Conservation (phyloP, 1,140 invertebrate genomes). For the Antheraea mylitta region DNA sequence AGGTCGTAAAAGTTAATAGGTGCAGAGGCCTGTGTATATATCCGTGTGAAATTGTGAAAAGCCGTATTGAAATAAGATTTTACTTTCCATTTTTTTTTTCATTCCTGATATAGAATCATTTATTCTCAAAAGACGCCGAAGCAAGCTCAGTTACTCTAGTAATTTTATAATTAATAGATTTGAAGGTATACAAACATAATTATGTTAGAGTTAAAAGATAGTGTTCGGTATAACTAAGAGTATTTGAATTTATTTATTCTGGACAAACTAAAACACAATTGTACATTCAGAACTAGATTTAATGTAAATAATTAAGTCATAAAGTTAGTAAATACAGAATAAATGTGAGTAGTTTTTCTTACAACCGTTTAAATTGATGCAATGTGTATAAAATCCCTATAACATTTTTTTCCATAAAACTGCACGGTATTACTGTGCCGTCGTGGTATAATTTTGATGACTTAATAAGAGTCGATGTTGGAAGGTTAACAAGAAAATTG, state of each 20-base stretch:
- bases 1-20: too few relatives aligned
- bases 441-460: constrained; percentile 48
- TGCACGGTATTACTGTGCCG: constrained; percentile 8
- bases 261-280: not conserved
- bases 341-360: not conserved
- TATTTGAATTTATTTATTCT: not conserved
- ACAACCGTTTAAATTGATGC: not conserved
- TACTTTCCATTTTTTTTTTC: too few relatives aligned
- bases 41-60: too few relatives aligned
- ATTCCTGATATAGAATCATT: too few relatives aligned
- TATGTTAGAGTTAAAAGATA: too few relatives aligned
- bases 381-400: not conserved
- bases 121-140: too few relatives aligned
- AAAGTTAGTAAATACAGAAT: not conserved
- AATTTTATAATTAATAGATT: too few relatives aligned
- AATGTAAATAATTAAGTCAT: not conserved
- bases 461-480: constrained; percentile 51
- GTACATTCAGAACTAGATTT: not conserved
- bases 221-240: not conserved
- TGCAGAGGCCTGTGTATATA: too few relatives aligned
- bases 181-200: too few relatives aligned
- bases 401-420: not conserved
- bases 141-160: too few relatives aligned
- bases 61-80: too few relatives aligned
- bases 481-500: constrained; percentile 46